A percentile compares a stretch with the other conserved stretches of the same genome.
These are phyloP conservation scores for Charanyca ferruginea DNA, from an alignment of 2,888 invertebrate species.

Conservation along the genomic window DNA sequence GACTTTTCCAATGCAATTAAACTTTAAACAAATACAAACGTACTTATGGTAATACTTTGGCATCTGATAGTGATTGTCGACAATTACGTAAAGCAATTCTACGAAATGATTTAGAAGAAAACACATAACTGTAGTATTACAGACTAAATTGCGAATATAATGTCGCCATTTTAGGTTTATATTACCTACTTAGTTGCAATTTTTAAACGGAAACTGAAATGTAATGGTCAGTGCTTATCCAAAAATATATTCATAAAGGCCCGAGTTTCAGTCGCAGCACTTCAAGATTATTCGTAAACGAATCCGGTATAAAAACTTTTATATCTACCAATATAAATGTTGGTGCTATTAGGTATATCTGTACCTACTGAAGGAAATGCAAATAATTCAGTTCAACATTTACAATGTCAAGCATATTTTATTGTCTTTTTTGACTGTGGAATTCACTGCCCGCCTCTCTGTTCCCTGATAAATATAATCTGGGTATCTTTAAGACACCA, in stretches of 20 bases:
- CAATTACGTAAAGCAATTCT: slow-evolving; percentile 28
- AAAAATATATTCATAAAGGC: slow-evolving; percentile 14
- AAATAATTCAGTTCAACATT: neutral
- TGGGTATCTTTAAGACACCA: no score
- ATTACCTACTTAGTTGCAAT: neutral
- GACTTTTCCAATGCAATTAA: slow-evolving; percentile 34
- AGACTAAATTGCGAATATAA: neutral
- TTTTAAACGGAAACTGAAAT: slow-evolving; percentile 24
- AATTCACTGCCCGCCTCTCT: no score
- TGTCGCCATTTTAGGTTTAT: neutral
- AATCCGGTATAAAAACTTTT: slow-evolving; percentile 4
- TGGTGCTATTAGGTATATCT: neutral
- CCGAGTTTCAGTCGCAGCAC: neutral
- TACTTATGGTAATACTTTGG: slow-evolving; percentile 20
- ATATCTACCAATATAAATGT: neutral
- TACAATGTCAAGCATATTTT: neutral
- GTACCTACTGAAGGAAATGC: neutral
- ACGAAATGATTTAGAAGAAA: neutral
- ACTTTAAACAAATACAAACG: slow-evolving; percentile 30
- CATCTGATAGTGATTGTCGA: slow-evolving; percentile 9
- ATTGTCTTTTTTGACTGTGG: no score
- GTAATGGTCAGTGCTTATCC: slow-evolving; percentile 23
- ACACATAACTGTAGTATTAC: neutral
- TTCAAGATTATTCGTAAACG: slow-evolving; percentile 27
- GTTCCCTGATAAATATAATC: no score